A percentile compares a stretch with the other conserved stretches of the same genome.
Conservation (phyloP, 2,797 vertebrate genomes). For the Glyptemys insculpta region DNA sequence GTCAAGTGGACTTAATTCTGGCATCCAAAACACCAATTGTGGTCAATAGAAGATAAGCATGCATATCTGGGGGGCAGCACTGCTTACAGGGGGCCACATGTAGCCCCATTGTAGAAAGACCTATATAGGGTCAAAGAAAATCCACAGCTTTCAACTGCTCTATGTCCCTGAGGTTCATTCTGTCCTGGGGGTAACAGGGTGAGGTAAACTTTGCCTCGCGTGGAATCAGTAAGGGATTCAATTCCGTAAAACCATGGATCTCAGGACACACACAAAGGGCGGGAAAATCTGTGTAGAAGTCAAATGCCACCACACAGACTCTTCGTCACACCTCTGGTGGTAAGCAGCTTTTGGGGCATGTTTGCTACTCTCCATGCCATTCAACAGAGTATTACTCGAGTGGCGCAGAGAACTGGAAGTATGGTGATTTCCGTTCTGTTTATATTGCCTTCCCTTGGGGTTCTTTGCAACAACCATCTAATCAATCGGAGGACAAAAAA, state of each 20-base stretch:
- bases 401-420: background rate
- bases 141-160: background rate
- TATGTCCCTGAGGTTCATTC: accelerated
- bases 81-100: background rate
- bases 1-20: background rate
- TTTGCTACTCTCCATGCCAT: background rate
- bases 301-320: background rate
- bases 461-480: background rate
- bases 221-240: background rate
- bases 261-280: background rate
- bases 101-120: background rate
- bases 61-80: background rate
- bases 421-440: accelerated
- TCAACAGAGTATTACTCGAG: background rate
- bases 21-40: background rate
- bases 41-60: accelerated
- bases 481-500: background rate
- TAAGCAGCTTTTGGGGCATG: background rate
- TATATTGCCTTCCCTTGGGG: background rate
- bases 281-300: background rate
- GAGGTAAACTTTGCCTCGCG: background rate
- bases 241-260: background rate
- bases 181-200: background rate
- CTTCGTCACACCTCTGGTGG: accelerated
- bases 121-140: background rate